A percentile compares a stretch with the other conserved stretches of the same genome.
Conservation (phyloP, 2,888 invertebrate genomes). For the Melanchra persicariae region DNA sequence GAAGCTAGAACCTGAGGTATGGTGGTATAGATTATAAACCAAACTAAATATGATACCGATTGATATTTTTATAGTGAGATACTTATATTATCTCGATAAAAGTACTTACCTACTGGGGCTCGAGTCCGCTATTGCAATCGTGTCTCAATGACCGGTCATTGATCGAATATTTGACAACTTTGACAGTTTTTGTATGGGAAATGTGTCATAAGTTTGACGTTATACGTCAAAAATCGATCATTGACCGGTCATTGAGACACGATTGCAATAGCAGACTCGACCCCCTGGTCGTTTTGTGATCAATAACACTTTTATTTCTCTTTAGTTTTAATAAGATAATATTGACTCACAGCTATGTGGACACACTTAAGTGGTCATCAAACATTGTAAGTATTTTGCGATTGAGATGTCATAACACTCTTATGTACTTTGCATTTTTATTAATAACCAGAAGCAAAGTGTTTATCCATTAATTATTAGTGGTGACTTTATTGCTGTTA, state of each 20-base stretch:
- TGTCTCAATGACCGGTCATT: too few relatives aligned
- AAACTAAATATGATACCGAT: not conserved
- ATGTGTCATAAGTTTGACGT: too few relatives aligned
- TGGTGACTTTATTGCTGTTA: too few relatives aligned
- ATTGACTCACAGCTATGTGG: constrained; percentile 3
- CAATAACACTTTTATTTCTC: not conserved
- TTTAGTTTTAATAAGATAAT: constrained; percentile 5
- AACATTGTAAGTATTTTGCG: not conserved
- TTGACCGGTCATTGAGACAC: too few relatives aligned
- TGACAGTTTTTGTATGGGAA: too few relatives aligned
- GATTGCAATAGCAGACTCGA: too few relatives aligned
- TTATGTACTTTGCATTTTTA: constrained; percentile 7
- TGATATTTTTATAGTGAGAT: not conserved
- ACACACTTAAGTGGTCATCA: constrained; percentile 25
- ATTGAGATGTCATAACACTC: constrained; percentile 34
- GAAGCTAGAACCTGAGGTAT: too few relatives aligned
- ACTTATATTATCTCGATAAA: not conserved
- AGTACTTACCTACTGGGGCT: not conserved
- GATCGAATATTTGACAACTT: too few relatives aligned
- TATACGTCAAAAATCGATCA: too few relatives aligned
- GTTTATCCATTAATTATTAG: too few relatives aligned
- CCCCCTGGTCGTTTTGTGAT: not conserved
- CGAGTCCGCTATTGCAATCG: too few relatives aligned
- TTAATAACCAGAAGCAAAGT: not conserved
- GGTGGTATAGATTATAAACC: not conserved